Evolutionary conservation across 1,140 invertebrate genomes (phyloP), one percentile per base, ranked within the genome.

Genomic region (Lineus longissimus): DNA sequence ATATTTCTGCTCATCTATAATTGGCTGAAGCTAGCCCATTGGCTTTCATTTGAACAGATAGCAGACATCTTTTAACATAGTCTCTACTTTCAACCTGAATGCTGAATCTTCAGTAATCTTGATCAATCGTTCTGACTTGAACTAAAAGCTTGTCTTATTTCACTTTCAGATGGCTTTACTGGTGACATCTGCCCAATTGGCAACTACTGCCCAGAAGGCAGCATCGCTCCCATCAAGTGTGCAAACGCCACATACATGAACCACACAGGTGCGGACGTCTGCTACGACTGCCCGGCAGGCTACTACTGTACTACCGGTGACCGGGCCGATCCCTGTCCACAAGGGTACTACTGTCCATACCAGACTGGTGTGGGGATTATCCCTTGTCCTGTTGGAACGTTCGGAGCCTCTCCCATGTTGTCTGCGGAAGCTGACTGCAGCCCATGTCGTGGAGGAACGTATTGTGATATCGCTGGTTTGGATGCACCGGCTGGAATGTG

Each of bases 161-260:
- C 41, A 43, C 55, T 61, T 69, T 22, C 64, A 78, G 76, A 78
- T 67, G 71, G 72, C 22, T 59, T 64, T 11, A 78, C 76, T 15
- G 76, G 76, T 54, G 60, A 76, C 54, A 72, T 77, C 29, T 80
- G 78, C 59, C 76, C 78, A 15, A 61, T 76, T 11, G 78, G 78
- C 54, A 47, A 76, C 63, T 75, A 75, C 65, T 80, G 78, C 57
- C 73, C 75, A 22, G 43, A 60, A 2, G 76, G 76, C 29, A 76
- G 75, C 15, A 17, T 43, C 1, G 29, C 47, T 4, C 69, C 73
- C 0, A 59, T 17, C 15, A 54, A 67, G 0, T 80, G 78, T 63
- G 54, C 67, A n/a, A 61, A 67, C 54, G 65, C 69, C 19, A 75
- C 71, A 2, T 80, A 74, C 73, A 78, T 76, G 71, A 77, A 78